Evolutionary conservation across 2,113 vertebrate species (phyloP).

Genomic region (Galeopterus variegatus): DNA sequence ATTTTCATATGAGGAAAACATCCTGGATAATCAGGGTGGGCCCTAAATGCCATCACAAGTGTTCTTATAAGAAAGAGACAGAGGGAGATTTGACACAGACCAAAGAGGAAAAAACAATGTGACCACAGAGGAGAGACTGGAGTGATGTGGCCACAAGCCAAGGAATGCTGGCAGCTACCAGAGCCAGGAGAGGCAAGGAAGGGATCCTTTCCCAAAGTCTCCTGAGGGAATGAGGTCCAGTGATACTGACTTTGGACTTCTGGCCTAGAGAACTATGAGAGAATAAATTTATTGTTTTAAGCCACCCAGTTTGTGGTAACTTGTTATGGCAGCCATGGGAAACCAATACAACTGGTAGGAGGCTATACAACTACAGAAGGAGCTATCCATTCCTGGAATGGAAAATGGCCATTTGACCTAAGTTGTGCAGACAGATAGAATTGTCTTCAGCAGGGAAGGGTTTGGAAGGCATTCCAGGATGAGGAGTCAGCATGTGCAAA

Average conservation of each 20-base stretch:
- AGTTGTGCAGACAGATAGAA: neutral
- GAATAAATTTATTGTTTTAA: constrained; percentile 47
- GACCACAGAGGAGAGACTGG: neutral
- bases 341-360: neutral
- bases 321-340: neutral
- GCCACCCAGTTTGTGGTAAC: neutral
- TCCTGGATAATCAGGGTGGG: neutral
- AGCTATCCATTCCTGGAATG: neutral
- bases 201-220: neutral
- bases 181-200: constrained; percentile 9
- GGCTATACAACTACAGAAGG: neutral
- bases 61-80: constrained; percentile 36
- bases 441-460: neutral
- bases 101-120: neutral
- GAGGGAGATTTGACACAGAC: neutral
- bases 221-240: neutral
- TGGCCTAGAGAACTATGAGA: neutral
- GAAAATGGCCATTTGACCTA: neutral
- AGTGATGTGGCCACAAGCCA: neutral
- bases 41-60: neutral
- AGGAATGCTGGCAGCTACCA: neutral
- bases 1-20: neutral
- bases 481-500: neutral
- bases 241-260: neutral
- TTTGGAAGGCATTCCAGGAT: neutral